Base-by-base conservation (phyloP, 2,113 vertebrate genomes). In the Probosciger aterrimus region DNA sequence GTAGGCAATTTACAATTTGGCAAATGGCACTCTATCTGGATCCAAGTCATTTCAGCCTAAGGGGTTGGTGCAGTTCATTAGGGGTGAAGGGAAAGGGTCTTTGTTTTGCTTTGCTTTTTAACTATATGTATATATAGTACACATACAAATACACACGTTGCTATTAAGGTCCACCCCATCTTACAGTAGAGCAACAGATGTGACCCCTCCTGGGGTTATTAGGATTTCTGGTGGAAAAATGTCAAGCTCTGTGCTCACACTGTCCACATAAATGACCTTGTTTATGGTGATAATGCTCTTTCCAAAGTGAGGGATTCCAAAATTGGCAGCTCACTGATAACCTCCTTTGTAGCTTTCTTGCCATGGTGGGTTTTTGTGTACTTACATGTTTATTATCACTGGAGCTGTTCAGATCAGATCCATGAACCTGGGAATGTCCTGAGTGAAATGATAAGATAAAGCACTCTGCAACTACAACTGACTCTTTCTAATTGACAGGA, bases 1-100 rank as follows among this genome's bases (percentile, higher is more conserved):
- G 97, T 97, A 97, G 98, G 98, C 97, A 98, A 98, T 98, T 98
- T 98, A 98, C 98, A 98, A 98, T 98, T 98, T 98, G 98, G 97
- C 98, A 98, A 98, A 98, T 97, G 96, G 97, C 92, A 92, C 93
- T 95, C 96, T 76, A 95, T 96, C 97, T 90, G 16, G 95, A 97
- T 98, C 98, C 98, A 98, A 97, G 96, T 98, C 97, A 97, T 98
- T 98, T 97, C 96, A 98, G 98, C 98, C 98, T 98, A 97, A 97
- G 97, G 98, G 98, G 97, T 91, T 97, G 97, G 96, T 95, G 97
- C 96, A 95, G 98, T 98, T 98, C 97, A 98, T 98, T 98, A 98
- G 96, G 96, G 97, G 87, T 98, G 98, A 97, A 97, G 97, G 97
- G 95, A 97, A 96, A 97, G 97, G 97, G 97, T 97, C 97, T 98